Base-by-base conservation (phyloP, 1,140 invertebrate genomes). In the Augochlora pura region DNA sequence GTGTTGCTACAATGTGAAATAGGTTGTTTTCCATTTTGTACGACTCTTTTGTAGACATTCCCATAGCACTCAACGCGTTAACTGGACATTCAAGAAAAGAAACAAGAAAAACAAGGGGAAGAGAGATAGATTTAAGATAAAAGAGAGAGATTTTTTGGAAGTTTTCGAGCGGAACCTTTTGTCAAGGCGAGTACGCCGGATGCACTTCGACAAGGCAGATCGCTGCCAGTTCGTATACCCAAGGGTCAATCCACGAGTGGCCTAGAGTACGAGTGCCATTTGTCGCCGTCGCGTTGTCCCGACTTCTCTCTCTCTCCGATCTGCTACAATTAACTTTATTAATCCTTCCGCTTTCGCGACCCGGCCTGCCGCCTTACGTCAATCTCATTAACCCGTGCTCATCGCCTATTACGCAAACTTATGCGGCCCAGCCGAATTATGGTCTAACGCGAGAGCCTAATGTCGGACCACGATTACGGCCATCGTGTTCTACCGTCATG, bases 291-390 rank as follows among this genome's bases (percentile, higher is more conserved):
- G 32, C 32, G 32, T 32, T 32, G 32, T 32, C 32, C 32, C 32
- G 82, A 87, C 82, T 89, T 88, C 81, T 79, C 81, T 88, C 85
- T 89, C 82, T 79, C 81, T 88, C 85, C 78, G 81, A 84, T 86
- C 84, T 88, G 86, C 84, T 89, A 81, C 88, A 89, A 89, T 89
- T 89, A 89, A 87, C 87, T 88, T 88, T 89, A 88, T 89, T 88
- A 89, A 89, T 87, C 86, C 88, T 89, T 89, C 88, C 88, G 88
- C 87, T 87, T 88, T 89, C 86, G 84, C 86, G 86, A 86, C 80
- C 79, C 76, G 83, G 79, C 75, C 78, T 75, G 83, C 81, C 86
- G 83, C 81, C 86, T 88, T 86, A 87, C 85, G 87, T 88, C 84
- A 87, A 87, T 89, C 87, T 88, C 85, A 88, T 87, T 89, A 86